Evolutionary conservation across 2,113 vertebrate genomes (phyloP).

Genomic region (Bubo blakistoni): DNA sequence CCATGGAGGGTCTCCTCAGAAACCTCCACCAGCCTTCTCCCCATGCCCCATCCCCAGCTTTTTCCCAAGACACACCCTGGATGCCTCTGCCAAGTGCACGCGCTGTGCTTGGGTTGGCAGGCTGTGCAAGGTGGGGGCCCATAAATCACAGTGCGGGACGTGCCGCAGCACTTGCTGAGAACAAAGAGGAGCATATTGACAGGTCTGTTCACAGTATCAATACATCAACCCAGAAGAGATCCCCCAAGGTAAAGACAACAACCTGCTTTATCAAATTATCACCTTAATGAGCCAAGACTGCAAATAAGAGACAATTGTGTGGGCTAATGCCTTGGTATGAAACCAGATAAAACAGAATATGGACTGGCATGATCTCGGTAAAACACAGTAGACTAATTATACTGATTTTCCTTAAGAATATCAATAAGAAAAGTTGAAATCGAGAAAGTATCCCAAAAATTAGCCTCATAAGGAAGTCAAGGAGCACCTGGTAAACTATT

Average conservation of each 20-base stretch:
- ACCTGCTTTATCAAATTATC: not conserved
- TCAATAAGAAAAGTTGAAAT: not conserved
- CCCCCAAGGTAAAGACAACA: conserved; percentile 48
- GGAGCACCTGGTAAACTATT: not conserved
- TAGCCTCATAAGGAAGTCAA: not conserved
- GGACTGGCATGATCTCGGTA: not conserved
- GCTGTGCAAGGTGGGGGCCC: not conserved
- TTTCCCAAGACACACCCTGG: conserved; percentile 14
- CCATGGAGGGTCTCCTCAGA: not conserved
- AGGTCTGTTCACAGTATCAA: not conserved
- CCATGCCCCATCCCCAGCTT: not conserved
- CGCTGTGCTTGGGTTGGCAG: not conserved
- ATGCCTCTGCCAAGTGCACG: not conserved
- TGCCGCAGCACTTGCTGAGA: not conserved
- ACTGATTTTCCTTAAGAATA: not conserved
- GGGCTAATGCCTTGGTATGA: not conserved
- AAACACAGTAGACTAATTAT: not conserved
- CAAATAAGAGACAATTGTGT: not conserved
- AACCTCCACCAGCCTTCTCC: not conserved
- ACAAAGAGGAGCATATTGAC: not conserved
- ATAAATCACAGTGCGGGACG: not conserved
- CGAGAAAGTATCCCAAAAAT: not conserved
- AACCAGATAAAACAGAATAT: not conserved
- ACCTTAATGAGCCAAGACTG: conserved; percentile 30
- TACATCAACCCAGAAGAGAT: not conserved